Evolutionary conservation across 1,140 invertebrate genomes (phyloP), one percentile per base, ranked within the genome.

Genomic region (Tetraneura akinire): DNA sequence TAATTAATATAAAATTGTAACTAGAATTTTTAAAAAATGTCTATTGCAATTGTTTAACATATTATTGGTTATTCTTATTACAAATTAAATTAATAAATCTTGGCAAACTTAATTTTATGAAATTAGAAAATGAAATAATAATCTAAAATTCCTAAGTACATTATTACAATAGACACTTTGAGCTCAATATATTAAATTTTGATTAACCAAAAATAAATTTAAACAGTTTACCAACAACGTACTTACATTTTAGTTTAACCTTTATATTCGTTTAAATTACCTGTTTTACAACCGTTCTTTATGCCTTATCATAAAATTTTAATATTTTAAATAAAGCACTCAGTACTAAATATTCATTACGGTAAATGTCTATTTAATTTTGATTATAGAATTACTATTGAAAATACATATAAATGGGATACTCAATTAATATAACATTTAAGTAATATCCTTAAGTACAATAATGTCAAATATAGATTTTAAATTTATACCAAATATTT

Each of bases 241-340:
- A 71, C 45, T 51, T 13, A 16, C 21, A 18, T 26, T 71, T 49
- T 26, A 29, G 23, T 57, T 76, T 37, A 23, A 16, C 23, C 21
- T 37, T 23, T 23, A 37, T 55, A 37, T 76, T 53, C 0, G 14
- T 55, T 57, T 76, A 23, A 23, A 14, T 76, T 76, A 37, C 66
- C 66, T 23, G 49, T 76, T 23, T 23, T 76, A 57, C 2, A 57
- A 76, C 71, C 71, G 51, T 76, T 57, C 71, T 76, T 76, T 73
- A 73, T 73, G 70, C 8, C 32, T 53, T 53, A 73, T 29, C 47
- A 73, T 53, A 73, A 1, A 68, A 68, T 68, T 68, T 3, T 1
- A 45, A 45, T 66, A 66, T 45, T 37, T 66, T 21, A n/a, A 70
- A 26, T 49, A 49, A 49, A 70, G 8, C 8, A 49, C 21, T 49